Base-by-base conservation (phyloP, 2,888 invertebrate species). In the Pandemis cinnamomeana region DNA sequence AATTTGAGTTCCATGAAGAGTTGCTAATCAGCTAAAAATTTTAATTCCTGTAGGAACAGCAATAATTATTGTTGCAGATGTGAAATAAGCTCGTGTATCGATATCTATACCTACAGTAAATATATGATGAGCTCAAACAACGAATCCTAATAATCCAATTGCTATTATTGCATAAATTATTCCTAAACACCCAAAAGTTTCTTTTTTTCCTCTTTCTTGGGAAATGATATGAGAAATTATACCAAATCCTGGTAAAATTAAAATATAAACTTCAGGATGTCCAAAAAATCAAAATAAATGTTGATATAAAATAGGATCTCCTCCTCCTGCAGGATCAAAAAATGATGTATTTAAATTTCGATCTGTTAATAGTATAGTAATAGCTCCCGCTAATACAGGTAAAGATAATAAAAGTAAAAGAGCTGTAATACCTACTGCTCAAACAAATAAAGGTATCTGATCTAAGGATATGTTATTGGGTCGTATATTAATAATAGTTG, bases 231-330 rank as follows among this genome's bases (percentile, higher is more conserved):
- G 97, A 0, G 96, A 97, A 88, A 97, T 96, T 94, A 97, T 95
- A 0, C 97, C 97, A 95, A 97, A 97, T 89, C 96, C 97, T 0
- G 97, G 97, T 82, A 97, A 85, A 96, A 97, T 97, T 94, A 97
- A 91, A 96, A 97, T 97, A 91, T 97, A 98, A 77, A 97, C 97
- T 95, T 97, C 97, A 10, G 97, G 97, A 72, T 97, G 97, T 0
- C 97, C 97, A 95, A 97, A 98, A 93, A 97, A 97, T 96, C 97
- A 97, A 93, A 98, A 97, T 95, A 97, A 91, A 88, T 97, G 97
- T 95, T 97, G 97, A 71, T 96, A 97, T 80, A 97, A 81, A 91
- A 97, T 95, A 2, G 97, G 97, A 72, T 97, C 97, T 71, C 97
- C 97, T 44, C 97, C 97, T 76, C 97, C 97, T 0, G 95, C 95